A percentile compares a stretch with the other conserved stretches of the same genome.
Conservation (phyloP, 2,888 invertebrate genomes). For the Orchestes rusci region DNA sequence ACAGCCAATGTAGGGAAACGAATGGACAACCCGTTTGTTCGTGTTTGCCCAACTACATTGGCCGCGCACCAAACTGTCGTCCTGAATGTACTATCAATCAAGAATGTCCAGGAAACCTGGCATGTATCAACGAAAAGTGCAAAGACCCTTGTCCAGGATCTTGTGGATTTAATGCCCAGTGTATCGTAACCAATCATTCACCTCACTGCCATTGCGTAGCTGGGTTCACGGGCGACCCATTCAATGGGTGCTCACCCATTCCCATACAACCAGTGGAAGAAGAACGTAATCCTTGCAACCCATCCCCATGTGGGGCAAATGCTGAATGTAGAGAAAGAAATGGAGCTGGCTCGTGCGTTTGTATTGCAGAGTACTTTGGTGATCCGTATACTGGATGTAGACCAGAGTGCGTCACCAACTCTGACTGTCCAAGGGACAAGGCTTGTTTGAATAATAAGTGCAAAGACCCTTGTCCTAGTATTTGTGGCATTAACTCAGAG, state of each 20-base stretch:
- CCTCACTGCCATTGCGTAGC: slow-evolving; percentile 75
- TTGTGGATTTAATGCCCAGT: slow-evolving; percentile 71
- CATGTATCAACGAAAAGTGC: slow-evolving; percentile 77
- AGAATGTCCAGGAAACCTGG: slow-evolving; percentile 76
- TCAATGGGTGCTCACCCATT: slow-evolving; percentile 57
- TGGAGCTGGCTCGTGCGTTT: slow-evolving; percentile 76
- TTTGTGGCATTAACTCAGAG: slow-evolving; percentile 72
- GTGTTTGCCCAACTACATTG: slow-evolving; percentile 70
- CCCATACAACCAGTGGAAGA: slow-evolving; percentile 47
- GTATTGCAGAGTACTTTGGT: slow-evolving; percentile 74
- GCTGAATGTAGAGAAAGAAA: slow-evolving; percentile 76
- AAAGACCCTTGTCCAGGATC: slow-evolving; percentile 78
- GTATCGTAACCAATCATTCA: slow-evolving; percentile 75
- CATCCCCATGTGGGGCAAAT: slow-evolving; percentile 82
- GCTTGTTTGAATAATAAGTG: slow-evolving; percentile 84
- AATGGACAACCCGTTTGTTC: slow-evolving; percentile 74
- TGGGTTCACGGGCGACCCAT: slow-evolving; percentile 80
- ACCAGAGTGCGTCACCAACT: slow-evolving; percentile 79
- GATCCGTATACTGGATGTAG: slow-evolving; percentile 82
- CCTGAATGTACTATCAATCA: slow-evolving; percentile 80
- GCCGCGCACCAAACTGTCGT: slow-evolving; percentile 77
- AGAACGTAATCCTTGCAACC: slow-evolving; percentile 71
- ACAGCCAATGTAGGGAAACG: slow-evolving; percentile 72
- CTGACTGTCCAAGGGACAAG: slow-evolving; percentile 67
- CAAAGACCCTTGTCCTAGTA: slow-evolving; percentile 73